Evolutionary conservation across 2,797 vertebrate species (phyloP).

Genomic region (Lycodopsis pacificus): DNA sequence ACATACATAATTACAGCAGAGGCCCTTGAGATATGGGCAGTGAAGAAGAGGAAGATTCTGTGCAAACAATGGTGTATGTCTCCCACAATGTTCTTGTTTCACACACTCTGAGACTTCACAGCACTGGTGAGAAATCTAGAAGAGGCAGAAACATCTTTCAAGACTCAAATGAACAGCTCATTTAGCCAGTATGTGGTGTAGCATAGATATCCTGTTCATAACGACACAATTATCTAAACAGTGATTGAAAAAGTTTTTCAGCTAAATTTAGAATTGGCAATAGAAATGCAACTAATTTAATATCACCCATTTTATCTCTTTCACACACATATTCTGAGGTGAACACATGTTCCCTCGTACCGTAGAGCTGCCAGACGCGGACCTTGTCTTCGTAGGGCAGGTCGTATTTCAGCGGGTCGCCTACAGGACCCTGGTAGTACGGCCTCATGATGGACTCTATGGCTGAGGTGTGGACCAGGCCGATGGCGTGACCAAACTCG

Average conservation of each 20-base stretch:
- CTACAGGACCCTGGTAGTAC: constrained; percentile 97
- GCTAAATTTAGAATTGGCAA: constrained; percentile 14
- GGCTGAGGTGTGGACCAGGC: constrained; percentile 93
- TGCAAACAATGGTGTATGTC: constrained; percentile 5
- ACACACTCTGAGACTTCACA: not conserved
- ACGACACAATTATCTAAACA: not conserved
- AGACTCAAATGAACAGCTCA: constrained; percentile 1
- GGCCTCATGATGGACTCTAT: constrained; percentile 96
- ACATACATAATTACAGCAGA: constrained; percentile 48
- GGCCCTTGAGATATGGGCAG: constrained; percentile 46
- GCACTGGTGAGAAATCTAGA: not conserved
- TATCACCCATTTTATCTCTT: not conserved
- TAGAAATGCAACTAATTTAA: constrained; percentile 5
- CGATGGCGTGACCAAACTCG: constrained; percentile 97
- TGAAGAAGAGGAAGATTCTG: constrained; percentile 2
- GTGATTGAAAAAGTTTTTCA: not conserved
- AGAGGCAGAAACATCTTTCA: not conserved
- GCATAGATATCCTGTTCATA: not conserved
- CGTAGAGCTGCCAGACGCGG: constrained; percentile 95
- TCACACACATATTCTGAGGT: not conserved
- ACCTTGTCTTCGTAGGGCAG: constrained; percentile 96
- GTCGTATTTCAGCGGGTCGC: constrained; percentile 95
- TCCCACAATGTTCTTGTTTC: not conserved
- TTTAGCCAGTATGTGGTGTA: not conserved
- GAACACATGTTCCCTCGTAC: constrained; percentile 70